Evolutionary conservation across 2,113 vertebrate genomes (phyloP), one percentile per base, ranked within the genome.

Genomic region (Sinocyclocheilus anophthalmus): DNA sequence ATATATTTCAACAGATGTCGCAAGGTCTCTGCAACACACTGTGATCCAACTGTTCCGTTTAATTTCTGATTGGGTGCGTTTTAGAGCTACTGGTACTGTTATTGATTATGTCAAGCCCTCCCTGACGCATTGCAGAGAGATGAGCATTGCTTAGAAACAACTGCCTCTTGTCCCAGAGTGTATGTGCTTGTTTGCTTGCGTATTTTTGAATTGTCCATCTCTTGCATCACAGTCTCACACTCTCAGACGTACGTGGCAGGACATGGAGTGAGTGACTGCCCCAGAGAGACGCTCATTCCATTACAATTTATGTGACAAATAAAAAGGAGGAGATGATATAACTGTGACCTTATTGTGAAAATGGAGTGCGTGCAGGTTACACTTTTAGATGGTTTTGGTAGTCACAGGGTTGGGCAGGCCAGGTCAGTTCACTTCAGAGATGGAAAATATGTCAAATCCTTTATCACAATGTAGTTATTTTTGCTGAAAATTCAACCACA

Each of bases 91-190:
- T 88, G 92, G 92, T 90, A 91, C 89, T 90, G 89, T 85, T 94
- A 95, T 95, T 92, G 95, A 95, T 95, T 93, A 92, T 91, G 90
- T 93, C 92, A 88, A 91, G 89, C 91, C 88, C 89, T 93, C 89
- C 89, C 92, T 94, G 95, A 94, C 93, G 95, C 95, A 95, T 95
- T 95, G 95, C 95, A 94, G 94, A 93, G 91, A 87, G 12, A 89
- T 76, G 90, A 90, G 86, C 87, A 93, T 89, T 83, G n/a, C 24
- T 63, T 79, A 70, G 85, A 87, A 65, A 75, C 84, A 75, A 48
- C 67, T 73, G 73, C 50, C 73, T 61, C 57, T 63, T 69, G 69
- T 72, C 24, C 55, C 3, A 42, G 26, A 81, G 73, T 85, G 61
- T 84, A 14, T 53, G 20, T 81, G 18, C 22, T 55, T 45, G 69